Evolutionary conservation across 2,113 vertebrate species (phyloP).

Genomic region (Porphyrio hochstetteri): DNA sequence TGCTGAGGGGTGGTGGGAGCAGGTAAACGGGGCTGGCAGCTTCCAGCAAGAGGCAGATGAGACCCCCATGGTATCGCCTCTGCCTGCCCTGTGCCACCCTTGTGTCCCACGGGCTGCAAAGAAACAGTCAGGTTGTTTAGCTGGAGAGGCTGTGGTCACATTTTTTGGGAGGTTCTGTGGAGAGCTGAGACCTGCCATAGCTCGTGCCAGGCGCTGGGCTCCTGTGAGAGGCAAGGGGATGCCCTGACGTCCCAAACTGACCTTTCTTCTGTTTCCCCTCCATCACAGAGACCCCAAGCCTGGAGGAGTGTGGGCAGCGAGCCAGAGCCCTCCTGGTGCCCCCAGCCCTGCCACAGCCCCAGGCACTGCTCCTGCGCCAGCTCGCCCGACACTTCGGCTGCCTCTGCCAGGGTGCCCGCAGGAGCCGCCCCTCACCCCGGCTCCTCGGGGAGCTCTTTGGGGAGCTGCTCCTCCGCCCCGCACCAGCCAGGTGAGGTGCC

Average conservation of each 20-base stretch:
- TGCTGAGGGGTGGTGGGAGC: neutral
- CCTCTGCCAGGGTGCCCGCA: constrained; percentile 62
- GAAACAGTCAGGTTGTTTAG: fast-evolving
- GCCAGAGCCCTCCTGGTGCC: constrained; percentile 79
- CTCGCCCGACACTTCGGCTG: constrained; percentile 74
- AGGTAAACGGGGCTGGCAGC: neutral
- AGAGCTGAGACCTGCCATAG: neutral
- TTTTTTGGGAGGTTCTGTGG: fast-evolving
- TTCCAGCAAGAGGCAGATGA: neutral
- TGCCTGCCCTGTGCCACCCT: neutral
- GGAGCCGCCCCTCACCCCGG: constrained; percentile 48
- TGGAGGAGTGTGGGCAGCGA: constrained; percentile 80
- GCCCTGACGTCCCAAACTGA: fast-evolving
- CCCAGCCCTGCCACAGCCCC: constrained; percentile 76
- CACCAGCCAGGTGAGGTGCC: constrained; percentile 70
- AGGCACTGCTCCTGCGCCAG: constrained; percentile 76
- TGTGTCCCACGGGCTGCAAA: fast-evolving
- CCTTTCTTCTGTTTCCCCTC: neutral
- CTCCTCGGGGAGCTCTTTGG: constrained; percentile 76
- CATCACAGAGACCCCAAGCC: constrained; percentile 68
- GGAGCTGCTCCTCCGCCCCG: constrained; percentile 72
- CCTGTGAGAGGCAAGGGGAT: neutral
- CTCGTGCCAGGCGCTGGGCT: neutral
- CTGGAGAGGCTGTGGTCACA: neutral
- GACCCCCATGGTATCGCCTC: neutral